Conservation (phyloP, 2,888 invertebrate genomes). For the Philereme transversata region DNA sequence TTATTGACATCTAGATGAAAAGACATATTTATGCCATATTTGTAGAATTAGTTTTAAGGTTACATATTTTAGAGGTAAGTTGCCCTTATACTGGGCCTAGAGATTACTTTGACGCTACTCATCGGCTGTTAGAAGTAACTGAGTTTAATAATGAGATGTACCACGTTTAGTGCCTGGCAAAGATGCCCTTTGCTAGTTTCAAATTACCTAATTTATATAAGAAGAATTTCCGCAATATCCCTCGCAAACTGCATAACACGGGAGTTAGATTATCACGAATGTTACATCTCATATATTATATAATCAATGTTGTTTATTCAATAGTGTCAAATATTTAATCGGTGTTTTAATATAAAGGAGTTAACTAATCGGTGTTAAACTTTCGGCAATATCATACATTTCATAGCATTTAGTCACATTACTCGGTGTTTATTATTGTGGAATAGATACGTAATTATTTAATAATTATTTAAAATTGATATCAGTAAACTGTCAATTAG, state of each 20-base stretch:
- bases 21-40: constrained; percentile 68
- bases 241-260: too few species aligned
- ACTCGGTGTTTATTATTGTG: constrained; percentile 15
- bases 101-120: constrained; percentile 40
- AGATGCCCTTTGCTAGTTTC: not conserved
- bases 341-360: constrained; percentile 9
- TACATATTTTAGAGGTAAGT: constrained; percentile 61
- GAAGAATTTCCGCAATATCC: not conserved
- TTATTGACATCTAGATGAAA: constrained; percentile 66
- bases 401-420: constrained; percentile 19
- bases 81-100: constrained; percentile 60
- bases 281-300: constrained; percentile 5
- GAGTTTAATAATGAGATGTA: constrained; percentile 12
- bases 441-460: constrained; percentile 44
- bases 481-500: constrained; percentile 50
- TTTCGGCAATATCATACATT: constrained; percentile 17
- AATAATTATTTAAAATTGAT: constrained; percentile 37
- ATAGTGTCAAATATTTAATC: constrained; percentile 1
- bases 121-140: constrained; percentile 14
- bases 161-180: not conserved
- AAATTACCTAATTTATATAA: not conserved
- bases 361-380: constrained; percentile 5
- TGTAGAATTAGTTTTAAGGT: constrained; percentile 59
- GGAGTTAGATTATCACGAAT: not conserved
- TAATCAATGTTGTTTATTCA: constrained; percentile 6